Evolutionary conservation across 2,888 invertebrate genomes (phyloP), one percentile per base, ranked within the genome.

Genomic region (Oligia fasciuncula): DNA sequence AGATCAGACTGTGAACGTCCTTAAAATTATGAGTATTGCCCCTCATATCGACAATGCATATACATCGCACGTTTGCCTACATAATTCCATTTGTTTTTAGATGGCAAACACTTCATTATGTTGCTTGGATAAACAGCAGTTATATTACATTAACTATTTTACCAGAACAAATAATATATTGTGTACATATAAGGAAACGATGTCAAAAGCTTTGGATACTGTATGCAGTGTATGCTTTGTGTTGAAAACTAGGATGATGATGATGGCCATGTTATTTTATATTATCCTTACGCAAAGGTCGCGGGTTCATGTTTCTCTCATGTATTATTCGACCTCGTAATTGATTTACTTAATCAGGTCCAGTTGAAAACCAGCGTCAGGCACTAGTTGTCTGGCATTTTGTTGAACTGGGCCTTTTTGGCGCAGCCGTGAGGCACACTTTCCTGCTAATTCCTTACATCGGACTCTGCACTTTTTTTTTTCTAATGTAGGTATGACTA

Each of bases 21-120:
- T 54, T 54, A 19, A 19, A 54, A 19, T 54, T 6, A 19, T 19
- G 19, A 54, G 54, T 5, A 54, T 54, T 19, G 54, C 6, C 54
- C 6, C 54, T 54, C 54, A 54, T 6, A 6, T 46, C 43, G 2
- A 54, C 68, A 60, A 11, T 60, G 29, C 35, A 68, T 71, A 86
- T 19, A 75, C 29, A 49, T 62, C 8, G 11, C 23, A 66, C 29
- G 40, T 63, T 57, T 51, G 49, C 62, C 19, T 43, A 57, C 35
- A 71, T 46, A 72, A 35, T 62, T 72, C 29, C 46, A 60, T 68
- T 68, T 69, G 40, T 49, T 23, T 66, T 49, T 19, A 66, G 54
- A 66, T 49, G 19, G 69, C 54, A 86, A 86, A 86, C 66, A 66
- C 43, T 85, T 49, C 62, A 86, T 76, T 54, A 69, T 66, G 13